Percentiles rank a stretch among this genome's conserved stretches.
These are phyloP conservation scores for Ibycter americanus DNA, from an alignment of 2,797 vertebrate genomes.

Conservation along the genomic window DNA sequence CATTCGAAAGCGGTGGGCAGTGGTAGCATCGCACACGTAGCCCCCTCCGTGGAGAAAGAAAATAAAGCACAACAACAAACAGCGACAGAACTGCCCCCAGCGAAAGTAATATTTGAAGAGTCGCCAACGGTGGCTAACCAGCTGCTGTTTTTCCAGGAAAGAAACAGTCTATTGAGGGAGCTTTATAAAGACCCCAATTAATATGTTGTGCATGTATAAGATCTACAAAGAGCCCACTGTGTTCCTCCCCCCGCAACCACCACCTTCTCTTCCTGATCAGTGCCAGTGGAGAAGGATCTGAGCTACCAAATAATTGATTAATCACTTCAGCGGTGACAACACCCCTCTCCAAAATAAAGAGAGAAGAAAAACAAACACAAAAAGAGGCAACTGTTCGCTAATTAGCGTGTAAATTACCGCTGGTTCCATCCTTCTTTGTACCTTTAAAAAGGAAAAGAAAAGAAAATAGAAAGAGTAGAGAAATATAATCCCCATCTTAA, in stretches of 20 bases:
- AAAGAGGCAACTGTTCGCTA: conserved; percentile 75
- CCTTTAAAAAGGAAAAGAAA: conserved; percentile 38
- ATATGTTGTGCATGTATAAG: conserved; percentile 75
- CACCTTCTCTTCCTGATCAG: conserved; percentile 54
- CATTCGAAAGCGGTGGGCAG: neutral
- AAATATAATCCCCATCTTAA: conserved; percentile 68
- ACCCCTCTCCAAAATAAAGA: conserved; percentile 60
- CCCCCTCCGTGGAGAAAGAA: conserved; percentile 30
- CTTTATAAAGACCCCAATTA: conserved; percentile 77
- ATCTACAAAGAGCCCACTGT: conserved; percentile 80
- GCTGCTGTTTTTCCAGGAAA: conserved; percentile 75
- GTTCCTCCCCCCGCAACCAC: conserved; percentile 64
- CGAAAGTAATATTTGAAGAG: conserved; percentile 74
- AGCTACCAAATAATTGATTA: conserved; percentile 77
- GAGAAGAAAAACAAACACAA: conserved; percentile 73
- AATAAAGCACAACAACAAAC: conserved; percentile 60
- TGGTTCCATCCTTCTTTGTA: conserved; percentile 74
- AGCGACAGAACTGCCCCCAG: conserved; percentile 58
- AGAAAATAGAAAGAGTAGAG: conserved; percentile 46
- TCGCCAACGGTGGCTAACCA: conserved; percentile 73
- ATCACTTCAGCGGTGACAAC: conserved; percentile 71
- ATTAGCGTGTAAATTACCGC: conserved; percentile 77
- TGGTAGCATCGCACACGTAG: neutral
- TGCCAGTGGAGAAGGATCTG: conserved; percentile 68
- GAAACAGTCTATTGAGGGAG: conserved; percentile 76